Evolutionary conservation across 2,888 invertebrate species (phyloP), one percentile per base, ranked within the genome.

Genomic region (Caenorhabditis japonica): DNA sequence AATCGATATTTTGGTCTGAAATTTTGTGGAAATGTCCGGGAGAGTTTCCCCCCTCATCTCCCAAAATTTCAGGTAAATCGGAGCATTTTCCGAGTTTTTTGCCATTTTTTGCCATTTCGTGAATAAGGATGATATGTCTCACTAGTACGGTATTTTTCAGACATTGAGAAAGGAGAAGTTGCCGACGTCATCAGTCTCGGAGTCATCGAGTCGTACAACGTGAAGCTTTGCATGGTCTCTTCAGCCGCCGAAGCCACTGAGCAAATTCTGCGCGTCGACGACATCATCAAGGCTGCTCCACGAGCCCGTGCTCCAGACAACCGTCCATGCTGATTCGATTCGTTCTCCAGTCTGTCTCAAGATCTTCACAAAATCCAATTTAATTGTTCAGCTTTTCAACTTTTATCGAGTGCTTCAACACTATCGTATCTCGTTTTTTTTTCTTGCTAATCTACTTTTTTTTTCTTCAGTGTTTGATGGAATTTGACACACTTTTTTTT

Each of bases 231-330:
- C 89, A 95, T 99, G 51, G 90, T 99, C 59, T 88, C 95, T 72
- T 95, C 96, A 7, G 99, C 82, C 21, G 82, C 82, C 12, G 82
- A 82, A 58, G 82, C 82, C 8, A 78, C 80, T 0, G 97, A 99
- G 90, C 95, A 99, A 94, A 97, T 99, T 84, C 91, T 99, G 19
- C 92, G 99, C 60, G 99, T 99, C 0, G 99, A 99, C 89, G 93
- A 95, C 89, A 99, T 99, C 81, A 92, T 99, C 75, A 94, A 92
- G 89, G 83, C 84, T 49, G 86, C 86, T 19, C 86, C 86, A 10
- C 79, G 86, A 25, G 82, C 76, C 7, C 81, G 86, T 36, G 75
- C 75, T 13, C 80, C 59, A 33, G 86, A 86, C 73, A 79, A 83
- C 70, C 75, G 85, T 39, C 85, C 85, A 41, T 85, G 85, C 74